Evolutionary conservation across 2,797 vertebrate species (phyloP).

Genomic region (Pitangus sulphuratus): DNA sequence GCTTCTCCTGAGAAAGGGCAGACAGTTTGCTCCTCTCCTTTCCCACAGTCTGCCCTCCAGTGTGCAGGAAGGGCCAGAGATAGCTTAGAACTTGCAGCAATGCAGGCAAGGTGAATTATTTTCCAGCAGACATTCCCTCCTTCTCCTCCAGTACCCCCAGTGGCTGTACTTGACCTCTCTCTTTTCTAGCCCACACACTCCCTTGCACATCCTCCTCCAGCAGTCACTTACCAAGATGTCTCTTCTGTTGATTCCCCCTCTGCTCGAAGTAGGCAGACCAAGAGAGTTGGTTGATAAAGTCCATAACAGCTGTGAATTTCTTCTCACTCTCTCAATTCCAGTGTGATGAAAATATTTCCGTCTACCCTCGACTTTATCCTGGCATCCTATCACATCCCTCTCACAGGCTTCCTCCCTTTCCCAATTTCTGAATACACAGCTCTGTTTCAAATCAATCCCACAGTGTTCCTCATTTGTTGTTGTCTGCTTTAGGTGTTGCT

Average conservation of each 20-base stretch:
- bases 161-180: background rate
- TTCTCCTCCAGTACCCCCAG: background rate
- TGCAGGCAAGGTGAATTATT: background rate
- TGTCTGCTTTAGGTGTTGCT: slow-evolving; percentile 58
- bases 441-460: slow-evolving; percentile 24
- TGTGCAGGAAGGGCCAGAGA: background rate
- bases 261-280: slow-evolving; percentile 19
- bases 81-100: background rate
- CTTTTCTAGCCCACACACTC: background rate
- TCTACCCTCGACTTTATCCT: slow-evolving; percentile 19
- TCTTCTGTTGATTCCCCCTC: slow-evolving; percentile 5
- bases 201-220: background rate
- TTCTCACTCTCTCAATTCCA: background rate
- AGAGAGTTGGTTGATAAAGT: slow-evolving; percentile 20
- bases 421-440: slow-evolving; percentile 18
- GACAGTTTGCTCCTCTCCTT: background rate
- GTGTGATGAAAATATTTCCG: background rate
- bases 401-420: slow-evolving; percentile 16
- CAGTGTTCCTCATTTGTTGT: slow-evolving; percentile 2
- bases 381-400: background rate
- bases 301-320: slow-evolving; percentile 10
- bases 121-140: background rate
- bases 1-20: background rate
- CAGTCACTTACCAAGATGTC: slow-evolving; percentile 31
- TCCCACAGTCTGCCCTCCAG: background rate